Base-by-base conservation (phyloP, 2,797 vertebrate genomes). In the Erethizon dorsatum region DNA sequence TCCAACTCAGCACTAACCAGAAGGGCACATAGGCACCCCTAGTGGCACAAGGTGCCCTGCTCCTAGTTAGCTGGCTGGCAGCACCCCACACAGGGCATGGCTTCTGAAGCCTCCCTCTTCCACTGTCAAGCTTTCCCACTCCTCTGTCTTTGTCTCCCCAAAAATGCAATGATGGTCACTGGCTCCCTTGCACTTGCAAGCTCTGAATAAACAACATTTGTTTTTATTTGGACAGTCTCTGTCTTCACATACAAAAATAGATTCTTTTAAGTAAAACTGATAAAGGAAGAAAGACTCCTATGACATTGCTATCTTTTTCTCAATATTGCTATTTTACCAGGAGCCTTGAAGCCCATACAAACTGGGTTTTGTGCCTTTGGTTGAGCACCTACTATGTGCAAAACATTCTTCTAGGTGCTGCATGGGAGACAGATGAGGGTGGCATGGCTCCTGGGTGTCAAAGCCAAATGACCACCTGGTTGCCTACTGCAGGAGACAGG, bases 21-120 rank as follows among this genome's bases (percentile, higher is more conserved):
- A 75, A 56, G 45, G 63, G 26, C 56, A 28, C 28, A 67, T 5
- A 5, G 54, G 31, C 12, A 4, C 10, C 15, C 0, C n/a, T 80
- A 8, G 2, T 22, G 6, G 14, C 54, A 47, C 2, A 14, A 37
- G 37, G 12, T 10, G 1, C 2, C 52, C 13, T 1, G 0, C n/a
- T 63, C 54, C 77, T 45, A 3, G 9, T 13, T 50, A 17, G 52
- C 15, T 22, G 10, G 11, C 57, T 5, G 2, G 3, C 56, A 31
- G 73, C 45, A 41, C 14, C 24, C 15, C 12, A 33, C 1, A 1
- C 22, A 7, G 82, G 41, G 28, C 13, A 2, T 47, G 5, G 37
- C 73, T 75, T 75, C 24, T 7, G 12, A 15, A 14, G 41, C 12
- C 11, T n/a, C 20, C 18, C 22, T 54, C 8, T 31, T 6, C 82